Evolutionary conservation across 2,797 vertebrate genomes (phyloP), one percentile per base, ranked within the genome.

Genomic region (Lacerta viridis): DNA sequence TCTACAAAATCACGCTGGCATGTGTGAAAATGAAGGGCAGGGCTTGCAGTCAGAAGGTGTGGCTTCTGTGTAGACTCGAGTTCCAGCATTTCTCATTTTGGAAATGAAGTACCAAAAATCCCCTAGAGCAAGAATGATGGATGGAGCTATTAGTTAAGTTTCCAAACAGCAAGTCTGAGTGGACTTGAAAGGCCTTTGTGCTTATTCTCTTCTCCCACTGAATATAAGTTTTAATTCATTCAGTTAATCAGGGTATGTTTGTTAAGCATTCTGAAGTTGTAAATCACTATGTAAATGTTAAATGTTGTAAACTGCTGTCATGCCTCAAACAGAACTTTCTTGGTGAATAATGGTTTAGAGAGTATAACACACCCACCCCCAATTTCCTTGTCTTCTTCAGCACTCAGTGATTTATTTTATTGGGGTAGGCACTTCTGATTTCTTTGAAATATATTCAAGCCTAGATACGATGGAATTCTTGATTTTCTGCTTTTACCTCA

Each of bases 231-330:
- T 87, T 80, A 87, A 80, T 72, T 61, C 85, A 87, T 80, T 55
- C 78, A 55, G 77, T 87, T 87, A 80, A 87, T 87, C 77, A 87
- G 46, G 33, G 66, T 71, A 71, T 80, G 76, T 87, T 87, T 80
- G 85, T 72, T 87, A 87, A 80, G 59, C 68, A 80, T 69, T 71
- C 85, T 80, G 85, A 36, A 41, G 77, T 80, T 87, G 77, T 87
- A 80, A 87, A 87, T 87, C 77, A 80, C 46, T 1, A 25, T 29
- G 46, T 59, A 80, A 72, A 43, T 80, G 77, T 72, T 80, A 87
- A 87, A 87, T 87, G 41, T 79, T 87, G 68, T 59, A 80, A 87
- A 87, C 20, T 71, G 66, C 85, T 80, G 77, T 87, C 77, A 80
- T 5, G 23, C 46, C 25, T 59, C 18, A 23, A 71, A 59, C 46